Evolutionary conservation across 2,113 vertebrate species (phyloP).

Genomic region (Strix uralensis): DNA sequence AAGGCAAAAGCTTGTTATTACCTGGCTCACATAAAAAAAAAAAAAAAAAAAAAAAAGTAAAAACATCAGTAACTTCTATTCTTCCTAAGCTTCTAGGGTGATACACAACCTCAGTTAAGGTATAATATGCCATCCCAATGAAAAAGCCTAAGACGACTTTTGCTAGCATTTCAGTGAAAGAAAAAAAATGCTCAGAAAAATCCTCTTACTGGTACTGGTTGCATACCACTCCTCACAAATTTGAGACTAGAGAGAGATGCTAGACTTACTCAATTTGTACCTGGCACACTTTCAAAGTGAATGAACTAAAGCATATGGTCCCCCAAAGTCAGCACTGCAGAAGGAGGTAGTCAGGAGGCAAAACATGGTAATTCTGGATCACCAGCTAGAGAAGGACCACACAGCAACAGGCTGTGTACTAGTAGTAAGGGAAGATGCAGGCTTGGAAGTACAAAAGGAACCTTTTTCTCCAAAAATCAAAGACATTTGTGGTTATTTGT

Average conservation of each 20-base stretch:
- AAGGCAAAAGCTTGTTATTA: background rate
- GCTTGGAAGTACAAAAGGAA: background rate
- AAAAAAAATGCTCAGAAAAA: background rate
- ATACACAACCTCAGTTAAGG: background rate
- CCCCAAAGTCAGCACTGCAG: background rate
- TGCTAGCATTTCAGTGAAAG: background rate
- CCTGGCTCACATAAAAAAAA: background rate
- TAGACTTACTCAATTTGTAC: background rate
- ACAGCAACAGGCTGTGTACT: background rate
- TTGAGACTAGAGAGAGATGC: background rate
- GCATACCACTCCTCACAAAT: background rate
- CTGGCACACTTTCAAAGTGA: background rate
- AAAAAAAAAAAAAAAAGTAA: background rate
- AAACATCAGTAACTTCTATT: background rate
- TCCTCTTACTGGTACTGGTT: background rate
- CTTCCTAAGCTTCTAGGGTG: background rate
- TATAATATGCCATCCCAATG: background rate
- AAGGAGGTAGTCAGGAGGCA: background rate
- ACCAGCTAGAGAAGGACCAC: background rate
- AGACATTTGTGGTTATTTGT: background rate
- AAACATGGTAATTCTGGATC: background rate
- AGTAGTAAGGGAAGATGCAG: background rate
- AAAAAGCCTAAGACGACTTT: background rate
- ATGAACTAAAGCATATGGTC: background rate
- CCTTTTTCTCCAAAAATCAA: background rate